phyloP scores from a whole-genome alignment of 2,888 invertebrate genomes.

The Meta bourneti region DNA sequence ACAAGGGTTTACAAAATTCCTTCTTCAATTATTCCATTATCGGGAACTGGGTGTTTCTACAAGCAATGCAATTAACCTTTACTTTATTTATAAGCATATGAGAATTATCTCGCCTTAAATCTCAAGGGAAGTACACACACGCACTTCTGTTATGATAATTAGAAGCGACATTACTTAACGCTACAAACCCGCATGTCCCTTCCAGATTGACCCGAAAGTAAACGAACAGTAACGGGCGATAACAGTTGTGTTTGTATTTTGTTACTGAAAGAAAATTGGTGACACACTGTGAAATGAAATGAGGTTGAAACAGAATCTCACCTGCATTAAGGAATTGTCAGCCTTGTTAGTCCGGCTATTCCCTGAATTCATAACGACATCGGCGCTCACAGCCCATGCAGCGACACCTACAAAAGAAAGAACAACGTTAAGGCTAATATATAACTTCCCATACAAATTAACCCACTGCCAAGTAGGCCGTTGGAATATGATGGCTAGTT shows the following conservation, averaged over 20 bases:
- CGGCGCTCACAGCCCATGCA: conserved; percentile 78
- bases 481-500: background rate
- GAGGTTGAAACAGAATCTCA: conserved; percentile 18
- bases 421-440: no score
- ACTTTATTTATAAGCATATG: background rate
- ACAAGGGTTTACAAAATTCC: no score
- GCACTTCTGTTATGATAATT: background rate
- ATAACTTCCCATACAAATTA: background rate
- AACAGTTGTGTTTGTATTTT: no score
- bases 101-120: background rate
- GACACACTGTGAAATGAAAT: background rate
- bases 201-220: background rate
- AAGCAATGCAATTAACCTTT: background rate
- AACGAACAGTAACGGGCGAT: background rate
- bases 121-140: background rate
- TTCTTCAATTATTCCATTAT: background rate
- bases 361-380: conserved; percentile 77
- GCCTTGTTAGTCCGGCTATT: conserved; percentile 34
- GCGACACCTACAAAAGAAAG: conserved; percentile 77
- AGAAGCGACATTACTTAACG: background rate
- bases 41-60: background rate
- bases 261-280: background rate
- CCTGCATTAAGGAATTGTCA: conserved; percentile 55
- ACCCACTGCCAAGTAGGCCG: conserved; percentile 9
- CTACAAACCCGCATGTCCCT: no score